These are phyloP conservation scores for Cryptoblepharus egeriae DNA, from an alignment of 2,797 vertebrate genomes.

Conservation along the genomic window DNA sequence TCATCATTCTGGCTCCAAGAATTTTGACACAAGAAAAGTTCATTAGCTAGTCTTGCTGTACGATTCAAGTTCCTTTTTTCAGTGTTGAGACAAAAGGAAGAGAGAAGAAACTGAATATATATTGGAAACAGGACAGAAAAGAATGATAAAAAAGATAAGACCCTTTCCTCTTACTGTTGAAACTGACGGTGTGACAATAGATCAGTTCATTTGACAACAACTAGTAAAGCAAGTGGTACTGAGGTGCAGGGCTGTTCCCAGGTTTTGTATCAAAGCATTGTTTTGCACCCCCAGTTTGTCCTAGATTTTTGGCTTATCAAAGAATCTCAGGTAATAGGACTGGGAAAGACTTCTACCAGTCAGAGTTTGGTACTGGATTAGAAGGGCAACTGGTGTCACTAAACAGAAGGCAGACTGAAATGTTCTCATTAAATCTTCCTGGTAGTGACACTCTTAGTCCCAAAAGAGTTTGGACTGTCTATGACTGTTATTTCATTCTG, in stretches of 20 bases:
- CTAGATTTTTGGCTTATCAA: neutral
- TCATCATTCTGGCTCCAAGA: slow-evolving; percentile 25
- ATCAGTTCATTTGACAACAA: neutral
- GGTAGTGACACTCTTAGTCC: too few relatives aligned
- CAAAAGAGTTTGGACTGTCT: neutral
- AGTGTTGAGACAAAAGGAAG: neutral
- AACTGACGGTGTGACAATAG: neutral
- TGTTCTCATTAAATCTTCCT: neutral
- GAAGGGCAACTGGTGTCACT: too few relatives aligned
- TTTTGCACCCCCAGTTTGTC: neutral
- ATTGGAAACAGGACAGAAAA: neutral
- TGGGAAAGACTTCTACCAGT: neutral
- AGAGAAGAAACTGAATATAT: neutral
- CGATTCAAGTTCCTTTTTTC: slow-evolving; percentile 47
- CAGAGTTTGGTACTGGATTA: neutral
- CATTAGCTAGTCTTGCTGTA: slow-evolving; percentile 34
- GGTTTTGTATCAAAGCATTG: too few relatives aligned
- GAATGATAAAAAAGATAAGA: neutral
- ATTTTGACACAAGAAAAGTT: slow-evolving; percentile 23
- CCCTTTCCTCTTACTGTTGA: neutral
- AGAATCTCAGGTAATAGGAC: neutral
- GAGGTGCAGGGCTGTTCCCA: neutral
- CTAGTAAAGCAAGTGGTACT: neutral
- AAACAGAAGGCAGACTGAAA: neutral
- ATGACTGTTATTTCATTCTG: too few relatives aligned